Conservation (phyloP, 2,888 invertebrate genomes). For the Drosophila longiperda region DNA sequence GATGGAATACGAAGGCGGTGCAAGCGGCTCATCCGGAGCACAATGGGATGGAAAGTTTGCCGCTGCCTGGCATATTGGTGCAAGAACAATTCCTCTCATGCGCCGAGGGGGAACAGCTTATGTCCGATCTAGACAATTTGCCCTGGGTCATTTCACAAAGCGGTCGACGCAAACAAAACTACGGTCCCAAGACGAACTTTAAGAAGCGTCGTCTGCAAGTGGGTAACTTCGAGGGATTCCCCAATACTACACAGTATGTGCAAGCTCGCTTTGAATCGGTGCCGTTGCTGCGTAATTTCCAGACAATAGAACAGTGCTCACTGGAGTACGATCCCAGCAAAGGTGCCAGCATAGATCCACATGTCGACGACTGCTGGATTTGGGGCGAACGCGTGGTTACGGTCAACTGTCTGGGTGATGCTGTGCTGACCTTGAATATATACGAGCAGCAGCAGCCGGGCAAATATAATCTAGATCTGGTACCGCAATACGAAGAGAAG, state of each 20-base stretch:
- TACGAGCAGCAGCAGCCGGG: slow-evolving; percentile 67
- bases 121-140: slow-evolving; percentile 90
- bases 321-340: slow-evolving; percentile 94
- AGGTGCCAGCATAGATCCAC: slow-evolving; percentile 98
- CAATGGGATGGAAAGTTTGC: slow-evolving; percentile 52
- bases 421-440: slow-evolving; percentile 91
- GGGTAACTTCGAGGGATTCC: slow-evolving; percentile 95
- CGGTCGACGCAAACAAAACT: slow-evolving; percentile 98
- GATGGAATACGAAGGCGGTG: slow-evolving; percentile 88
- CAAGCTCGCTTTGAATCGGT: slow-evolving; percentile 90
- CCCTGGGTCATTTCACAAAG: slow-evolving; percentile 97
- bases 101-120: slow-evolving; percentile 89
- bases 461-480: slow-evolving; percentile 87
- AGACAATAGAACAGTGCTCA: slow-evolving; percentile 97
- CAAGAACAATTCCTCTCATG: slow-evolving; percentile 90
- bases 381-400: slow-evolving; percentile 99
- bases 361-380: slow-evolving; percentile 99
- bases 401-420: slow-evolving; percentile 93
- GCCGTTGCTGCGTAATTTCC: slow-evolving; percentile 88
- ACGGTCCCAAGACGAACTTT: slow-evolving; percentile 99
- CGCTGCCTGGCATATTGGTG: slow-evolving; percentile 89
- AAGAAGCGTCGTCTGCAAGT: slow-evolving; percentile 93
- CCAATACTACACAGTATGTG: slow-evolving; percentile 90
- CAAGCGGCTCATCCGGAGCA: slow-evolving; percentile 90
- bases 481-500: slow-evolving; percentile 84